Evolutionary conservation across 2,888 invertebrate genomes (phyloP).

Genomic region (Dysmachus trigonus): DNA sequence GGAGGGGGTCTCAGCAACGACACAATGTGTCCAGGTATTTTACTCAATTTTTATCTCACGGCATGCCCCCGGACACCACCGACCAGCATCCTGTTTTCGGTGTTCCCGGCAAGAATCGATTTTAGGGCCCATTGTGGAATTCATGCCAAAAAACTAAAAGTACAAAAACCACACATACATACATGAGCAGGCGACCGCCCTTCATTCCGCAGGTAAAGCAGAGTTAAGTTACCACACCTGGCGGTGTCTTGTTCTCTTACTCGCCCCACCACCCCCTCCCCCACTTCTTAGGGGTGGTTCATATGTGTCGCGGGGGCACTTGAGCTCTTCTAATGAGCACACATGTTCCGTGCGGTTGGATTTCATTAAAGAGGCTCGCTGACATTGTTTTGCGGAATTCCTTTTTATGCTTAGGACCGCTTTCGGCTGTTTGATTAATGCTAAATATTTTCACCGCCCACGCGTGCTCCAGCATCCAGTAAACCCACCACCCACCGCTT

Average conservation of each 20-base stretch:
- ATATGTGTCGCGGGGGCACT: not conserved
- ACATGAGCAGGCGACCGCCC: not conserved
- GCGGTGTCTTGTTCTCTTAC: not conserved
- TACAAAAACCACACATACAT: not conserved
- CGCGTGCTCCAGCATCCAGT: not conserved
- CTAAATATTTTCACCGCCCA: not conserved
- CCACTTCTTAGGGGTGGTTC: not conserved
- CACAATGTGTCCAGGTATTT: not conserved
- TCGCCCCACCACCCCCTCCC: not conserved
- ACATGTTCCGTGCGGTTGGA: not conserved
- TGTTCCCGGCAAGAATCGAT: not conserved
- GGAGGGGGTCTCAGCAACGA: not conserved
- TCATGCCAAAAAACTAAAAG: not conserved
- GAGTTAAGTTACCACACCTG: not conserved
- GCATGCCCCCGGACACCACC: not conserved
- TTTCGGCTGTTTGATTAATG: constrained; percentile 12
- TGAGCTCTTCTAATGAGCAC: not conserved
- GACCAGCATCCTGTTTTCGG: not conserved
- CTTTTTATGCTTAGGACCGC: not conserved
- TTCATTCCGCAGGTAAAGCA: not conserved
- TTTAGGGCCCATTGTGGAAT: not conserved
- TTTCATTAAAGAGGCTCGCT: constrained; percentile 6
- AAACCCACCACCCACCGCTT: not conserved
- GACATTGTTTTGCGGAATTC: constrained; percentile 2
- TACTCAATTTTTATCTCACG: not conserved